Evolutionary conservation across 2,113 vertebrate species (phyloP).

Genomic region (Spilogale gracilis): DNA sequence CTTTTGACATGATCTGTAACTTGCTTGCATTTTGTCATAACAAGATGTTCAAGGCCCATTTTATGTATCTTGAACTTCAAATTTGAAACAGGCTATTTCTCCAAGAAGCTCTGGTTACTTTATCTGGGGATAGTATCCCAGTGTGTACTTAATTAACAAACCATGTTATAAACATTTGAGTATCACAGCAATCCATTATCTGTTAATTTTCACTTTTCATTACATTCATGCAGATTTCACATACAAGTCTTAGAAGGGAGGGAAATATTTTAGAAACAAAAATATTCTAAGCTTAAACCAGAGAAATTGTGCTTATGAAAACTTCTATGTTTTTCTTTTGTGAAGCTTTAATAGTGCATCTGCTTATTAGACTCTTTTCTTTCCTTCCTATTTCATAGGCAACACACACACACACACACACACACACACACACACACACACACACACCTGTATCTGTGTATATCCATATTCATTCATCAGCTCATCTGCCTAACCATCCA

Average conservation of each 20-base stretch:
- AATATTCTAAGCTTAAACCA: conserved; percentile 14
- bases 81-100: conserved; percentile 8
- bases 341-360: background rate
- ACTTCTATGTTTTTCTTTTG: conserved; percentile 1
- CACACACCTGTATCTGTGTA: background rate
- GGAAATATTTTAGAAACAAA: background rate
- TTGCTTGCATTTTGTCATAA: background rate
- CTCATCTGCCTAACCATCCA: background rate
- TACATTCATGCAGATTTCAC: background rate
- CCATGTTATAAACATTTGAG: background rate
- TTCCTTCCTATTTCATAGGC: background rate
- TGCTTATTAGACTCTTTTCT: background rate
- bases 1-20: background rate
- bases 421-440: no score
- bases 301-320: background rate
- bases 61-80: background rate
- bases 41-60: background rate
- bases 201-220: background rate
- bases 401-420: no score
- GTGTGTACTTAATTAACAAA: background rate
- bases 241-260: background rate
- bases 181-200: background rate
- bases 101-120: background rate
- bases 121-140: background rate
- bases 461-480: background rate